Conservation (phyloP, 2,113 vertebrate species). For the Thunnus maccoyii region DNA sequence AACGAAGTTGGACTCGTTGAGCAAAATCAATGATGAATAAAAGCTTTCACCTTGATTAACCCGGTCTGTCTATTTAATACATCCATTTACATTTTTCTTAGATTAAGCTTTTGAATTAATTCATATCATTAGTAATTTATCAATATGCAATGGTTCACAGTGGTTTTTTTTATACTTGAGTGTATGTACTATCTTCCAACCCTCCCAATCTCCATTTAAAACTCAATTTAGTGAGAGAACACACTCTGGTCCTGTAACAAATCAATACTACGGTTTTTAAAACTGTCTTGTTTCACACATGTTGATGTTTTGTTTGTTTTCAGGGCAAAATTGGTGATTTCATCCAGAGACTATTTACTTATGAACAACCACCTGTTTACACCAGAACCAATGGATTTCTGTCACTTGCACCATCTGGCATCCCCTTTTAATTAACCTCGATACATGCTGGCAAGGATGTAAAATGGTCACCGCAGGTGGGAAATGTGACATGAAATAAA, state of each 20-base stretch:
- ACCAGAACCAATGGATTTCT: slow-evolving; percentile 27
- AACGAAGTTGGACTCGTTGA: neutral
- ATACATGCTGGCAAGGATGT: slow-evolving; percentile 32
- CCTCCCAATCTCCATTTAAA: neutral
- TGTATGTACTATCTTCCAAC: neutral
- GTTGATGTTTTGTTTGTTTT: slow-evolving; percentile 40
- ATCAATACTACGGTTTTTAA: slow-evolving; percentile 25
- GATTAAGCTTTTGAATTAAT: slow-evolving; percentile 5
- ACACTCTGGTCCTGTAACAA: neutral
- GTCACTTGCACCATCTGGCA: slow-evolving; percentile 45
- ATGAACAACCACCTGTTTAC: slow-evolving; percentile 39
- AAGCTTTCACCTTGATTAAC: slow-evolving; percentile 18
- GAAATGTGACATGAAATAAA: slow-evolving; percentile 28
- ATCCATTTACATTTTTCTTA: slow-evolving; percentile 7
- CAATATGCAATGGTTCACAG: neutral
- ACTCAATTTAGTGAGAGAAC: neutral
- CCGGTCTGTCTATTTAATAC: slow-evolving; percentile 12
- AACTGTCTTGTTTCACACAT: slow-evolving; percentile 19
- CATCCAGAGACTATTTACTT: slow-evolving; percentile 2
- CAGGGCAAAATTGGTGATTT: slow-evolving; percentile 33
- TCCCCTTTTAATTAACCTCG: slow-evolving; percentile 43
- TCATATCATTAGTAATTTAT: slow-evolving; percentile 1
- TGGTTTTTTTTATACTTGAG: slow-evolving; percentile 1
- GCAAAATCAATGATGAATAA: slow-evolving; percentile 2
- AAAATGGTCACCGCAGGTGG: slow-evolving; percentile 40